Conservation (phyloP, 2,113 vertebrate species). For the Apeltes quadracus region DNA sequence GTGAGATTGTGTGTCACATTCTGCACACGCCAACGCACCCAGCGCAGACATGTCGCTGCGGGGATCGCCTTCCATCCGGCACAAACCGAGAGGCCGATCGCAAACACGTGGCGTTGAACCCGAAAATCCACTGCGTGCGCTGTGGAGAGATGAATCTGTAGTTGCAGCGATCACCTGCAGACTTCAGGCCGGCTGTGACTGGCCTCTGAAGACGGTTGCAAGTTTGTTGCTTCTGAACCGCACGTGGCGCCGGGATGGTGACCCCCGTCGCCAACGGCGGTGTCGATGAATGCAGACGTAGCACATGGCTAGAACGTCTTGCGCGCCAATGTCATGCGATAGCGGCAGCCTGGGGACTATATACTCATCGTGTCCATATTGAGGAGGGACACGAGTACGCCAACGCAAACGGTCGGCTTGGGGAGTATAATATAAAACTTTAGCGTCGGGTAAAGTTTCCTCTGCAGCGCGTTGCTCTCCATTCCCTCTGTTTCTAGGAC, state of each 20-base stretch:
- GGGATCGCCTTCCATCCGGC: constrained; percentile 65
- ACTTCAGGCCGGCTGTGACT: too few species aligned
- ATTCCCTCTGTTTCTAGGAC: not conserved
- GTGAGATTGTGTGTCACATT: constrained; percentile 47
- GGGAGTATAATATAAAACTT: too few species aligned
- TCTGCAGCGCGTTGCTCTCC: not conserved
- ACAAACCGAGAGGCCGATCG: not conserved
- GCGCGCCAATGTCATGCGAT: constrained; percentile 40
- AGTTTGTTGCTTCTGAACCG: constrained; percentile 13
- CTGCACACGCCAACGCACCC: constrained; percentile 63
- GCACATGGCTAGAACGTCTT: constrained; percentile 34
- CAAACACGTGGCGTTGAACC: not conserved
- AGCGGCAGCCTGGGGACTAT: constrained; percentile 54
- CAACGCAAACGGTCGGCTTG: too few species aligned
- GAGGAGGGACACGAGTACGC: not conserved
- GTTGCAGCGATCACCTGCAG: not conserved
- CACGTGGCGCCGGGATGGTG: constrained; percentile 11
- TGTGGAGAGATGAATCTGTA: not conserved
- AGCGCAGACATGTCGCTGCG: constrained; percentile 50
- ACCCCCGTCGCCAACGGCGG: not conserved
- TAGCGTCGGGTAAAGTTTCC: not conserved
- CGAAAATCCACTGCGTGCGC: not conserved
- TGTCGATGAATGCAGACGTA: constrained; percentile 41
- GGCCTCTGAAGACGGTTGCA: constrained; percentile 13
- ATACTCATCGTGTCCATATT: constrained; percentile 27